These are phyloP conservation scores for Pachyramphus minor DNA, from an alignment of 2,113 vertebrate genomes.

Conservation along the genomic window DNA sequence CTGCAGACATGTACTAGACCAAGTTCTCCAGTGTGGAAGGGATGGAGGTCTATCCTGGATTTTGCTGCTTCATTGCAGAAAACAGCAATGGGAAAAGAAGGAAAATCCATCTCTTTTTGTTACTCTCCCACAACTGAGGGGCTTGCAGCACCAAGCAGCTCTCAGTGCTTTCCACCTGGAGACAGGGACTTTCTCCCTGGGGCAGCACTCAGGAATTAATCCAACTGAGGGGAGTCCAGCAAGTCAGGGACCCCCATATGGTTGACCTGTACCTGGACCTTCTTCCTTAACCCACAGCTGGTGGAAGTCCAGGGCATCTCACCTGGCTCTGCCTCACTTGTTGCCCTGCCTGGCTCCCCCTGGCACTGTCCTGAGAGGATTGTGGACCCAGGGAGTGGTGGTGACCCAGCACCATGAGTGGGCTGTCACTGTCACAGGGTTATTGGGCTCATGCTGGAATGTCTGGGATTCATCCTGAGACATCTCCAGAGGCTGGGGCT, in stretches of 20 bases:
- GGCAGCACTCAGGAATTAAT: background rate
- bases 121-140: rapidly evolving
- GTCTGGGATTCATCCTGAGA: background rate
- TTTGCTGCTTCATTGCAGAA: background rate
- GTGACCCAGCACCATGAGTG: background rate
- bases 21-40: rapidly evolving
- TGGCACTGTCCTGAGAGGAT: background rate
- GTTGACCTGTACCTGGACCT: rapidly evolving
- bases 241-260: background rate
- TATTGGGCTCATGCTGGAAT: background rate
- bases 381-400: rapidly evolving
- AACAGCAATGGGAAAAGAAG: background rate
- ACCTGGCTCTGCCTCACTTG: background rate
- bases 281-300: background rate
- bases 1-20: rapidly evolving
- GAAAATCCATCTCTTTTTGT: background rate
- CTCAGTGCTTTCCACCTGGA: background rate
- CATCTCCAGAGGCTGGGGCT: background rate
- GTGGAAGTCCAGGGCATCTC: background rate
- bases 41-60: background rate
- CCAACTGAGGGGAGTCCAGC: background rate
- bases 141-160: background rate
- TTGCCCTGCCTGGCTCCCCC: background rate
- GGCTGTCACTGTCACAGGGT: rapidly evolving
- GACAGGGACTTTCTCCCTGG: background rate